Evolutionary conservation across 35 echinoderm and acorn worm species (phyloP), one percentile per base, ranked within the genome.

Genomic region (Ophioderma brevispina): DNA sequence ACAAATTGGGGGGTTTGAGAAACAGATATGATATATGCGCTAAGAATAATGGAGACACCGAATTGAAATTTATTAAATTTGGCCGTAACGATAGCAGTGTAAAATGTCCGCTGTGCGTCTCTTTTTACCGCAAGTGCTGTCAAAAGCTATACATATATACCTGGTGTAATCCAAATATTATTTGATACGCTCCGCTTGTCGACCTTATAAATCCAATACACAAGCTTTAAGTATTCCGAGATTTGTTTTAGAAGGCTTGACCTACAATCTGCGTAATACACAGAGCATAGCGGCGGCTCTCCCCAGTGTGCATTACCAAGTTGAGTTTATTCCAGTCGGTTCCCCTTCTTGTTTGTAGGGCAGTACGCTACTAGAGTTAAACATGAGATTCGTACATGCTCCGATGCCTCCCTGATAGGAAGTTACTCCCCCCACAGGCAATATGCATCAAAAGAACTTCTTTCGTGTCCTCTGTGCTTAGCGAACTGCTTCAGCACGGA

Each of bases 101-200:
- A 25, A 1, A 18, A 4, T 70, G 28, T 8, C 59, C 59, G n/a
- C 59, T 15, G 59, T 70, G 23, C n/a, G 23, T 70, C 10, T 70
- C 5, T 30, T 8, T 46, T 46, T 46, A 46, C 41, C 41, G 2
- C 10, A 25, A 70, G 59, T 25, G 23, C 59, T 25, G 23, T 70
- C 59, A 25, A 18, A 70, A 25, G 59, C 59, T 70, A 13, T 6
- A 25, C 28, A 70, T 25, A 6, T 70, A 70, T 25, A 70, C 15
- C 59, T 70, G 59, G n/a, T 70, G 4, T 70, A 25, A 70, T 70
- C 59, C n/a, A 70, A 70, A 70, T 70, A 70, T 70, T 70, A 70
- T 18, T 30, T 1, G 59, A 70, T 70, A 70, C 23, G 28, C 1
- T 25, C n/a, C 10, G 59, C 1, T 70, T 70, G 15, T 3, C 28